phyloP scores from a whole-genome alignment of 2,113 vertebrate genomes.

The Hemibates koningsi region DNA sequence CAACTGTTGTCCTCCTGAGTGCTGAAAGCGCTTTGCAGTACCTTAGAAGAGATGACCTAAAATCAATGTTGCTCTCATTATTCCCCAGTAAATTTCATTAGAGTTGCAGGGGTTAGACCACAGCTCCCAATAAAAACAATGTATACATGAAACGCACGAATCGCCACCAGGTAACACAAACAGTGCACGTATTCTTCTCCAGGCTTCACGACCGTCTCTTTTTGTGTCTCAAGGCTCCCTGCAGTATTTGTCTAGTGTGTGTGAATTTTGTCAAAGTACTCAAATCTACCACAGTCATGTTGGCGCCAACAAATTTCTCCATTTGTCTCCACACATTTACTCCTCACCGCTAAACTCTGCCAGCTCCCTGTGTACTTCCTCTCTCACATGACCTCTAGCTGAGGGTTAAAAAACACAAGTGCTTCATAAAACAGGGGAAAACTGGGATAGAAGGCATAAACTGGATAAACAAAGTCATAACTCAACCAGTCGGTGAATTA shows the following conservation, averaged over 20 bases:
- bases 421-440: not conserved
- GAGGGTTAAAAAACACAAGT: not conserved
- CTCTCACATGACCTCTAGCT: not conserved
- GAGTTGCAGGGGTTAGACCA: not conserved
- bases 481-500: not conserved
- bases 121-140: not conserved
- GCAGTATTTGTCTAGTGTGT: constrained; percentile 54
- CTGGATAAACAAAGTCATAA: not conserved
- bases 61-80: not conserved
- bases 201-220: not conserved
- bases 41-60: not conserved
- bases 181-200: not conserved
- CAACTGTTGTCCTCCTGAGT: not conserved
- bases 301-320: not conserved
- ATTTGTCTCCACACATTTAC: not conserved
- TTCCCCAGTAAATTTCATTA: not conserved
- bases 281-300: not conserved
- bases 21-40: not conserved
- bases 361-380: not conserved
- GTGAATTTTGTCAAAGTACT: constrained; percentile 38
- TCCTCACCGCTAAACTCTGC: not conserved
- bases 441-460: not conserved
- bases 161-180: not conserved
- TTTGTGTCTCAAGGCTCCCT: constrained; percentile 29
- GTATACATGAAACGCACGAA: not conserved